A percentile compares a stretch with the other conserved stretches of the same genome.
These are phyloP conservation scores for Rachycentron canadum DNA, from an alignment of 2,797 vertebrate genomes.

Conservation along the genomic window DNA sequence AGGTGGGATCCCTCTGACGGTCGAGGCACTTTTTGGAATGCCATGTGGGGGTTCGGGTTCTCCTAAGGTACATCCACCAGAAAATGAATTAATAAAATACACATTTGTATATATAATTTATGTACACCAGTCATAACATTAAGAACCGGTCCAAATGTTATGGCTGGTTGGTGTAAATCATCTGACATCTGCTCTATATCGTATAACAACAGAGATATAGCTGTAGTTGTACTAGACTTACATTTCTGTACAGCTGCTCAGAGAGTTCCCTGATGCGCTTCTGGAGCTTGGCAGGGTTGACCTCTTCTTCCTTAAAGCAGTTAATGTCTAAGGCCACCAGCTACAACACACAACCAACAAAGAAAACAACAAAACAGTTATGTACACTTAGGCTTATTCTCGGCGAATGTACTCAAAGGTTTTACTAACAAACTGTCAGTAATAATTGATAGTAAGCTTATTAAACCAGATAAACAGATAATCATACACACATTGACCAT, in stretches of 20 bases:
- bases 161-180: no score
- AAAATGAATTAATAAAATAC: conserved; percentile 11
- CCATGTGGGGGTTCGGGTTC: conserved; percentile 98
- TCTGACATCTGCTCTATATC: not conserved
- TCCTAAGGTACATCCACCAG: conserved; percentile 83
- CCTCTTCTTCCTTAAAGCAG: conserved; percentile 93
- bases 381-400: no score
- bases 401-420: not conserved
- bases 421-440: conserved; percentile 4
- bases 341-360: conserved; percentile 74
- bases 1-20: conserved; percentile 97
- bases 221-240: conserved; percentile 77
- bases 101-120: conserved; percentile 2
- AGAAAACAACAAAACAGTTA: conserved; percentile 10
- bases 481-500: not conserved
- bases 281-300: conserved; percentile 89
- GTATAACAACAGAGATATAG: not conserved
- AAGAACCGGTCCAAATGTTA: no score
- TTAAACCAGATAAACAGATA: not conserved
- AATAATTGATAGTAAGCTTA: not conserved
- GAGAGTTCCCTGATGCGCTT: conserved; percentile 95
- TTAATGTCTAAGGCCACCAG: conserved; percentile 95
- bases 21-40: conserved; percentile 97
- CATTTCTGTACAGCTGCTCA: conserved; percentile 96
- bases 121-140: no score